Base-by-base conservation (phyloP, 2,888 invertebrate species). In the Masnerella sp. region DNA sequence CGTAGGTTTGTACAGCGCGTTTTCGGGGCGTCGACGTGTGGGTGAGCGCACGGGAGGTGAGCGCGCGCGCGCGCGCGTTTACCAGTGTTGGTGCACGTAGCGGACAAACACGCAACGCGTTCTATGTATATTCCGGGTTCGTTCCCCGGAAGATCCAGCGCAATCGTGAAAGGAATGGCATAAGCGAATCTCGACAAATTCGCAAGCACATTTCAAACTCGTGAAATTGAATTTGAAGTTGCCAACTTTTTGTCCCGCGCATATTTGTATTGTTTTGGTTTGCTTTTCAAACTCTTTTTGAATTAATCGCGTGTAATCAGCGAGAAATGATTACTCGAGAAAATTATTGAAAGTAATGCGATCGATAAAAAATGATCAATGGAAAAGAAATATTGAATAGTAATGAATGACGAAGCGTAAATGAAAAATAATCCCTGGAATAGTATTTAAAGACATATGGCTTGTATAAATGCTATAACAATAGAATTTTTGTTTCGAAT, bases 181-280 rank as follows among this genome's bases (percentile, higher is more conserved):
- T 71, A 64, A 71, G 64, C 71, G 64, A 71, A 71, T 64, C 58
- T 51, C 64, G 64, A 64, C 64, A 71, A 71, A 58, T 71, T 71
- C 71, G 43, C 64, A 52, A 58, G 58, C 71, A 43, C 71, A 64
- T 58, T 64, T 58, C 64, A 64, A 58, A 62, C 64, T 64, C 47
- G 43, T 15, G 25, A 64, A 64, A 71, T 71, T 58, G 64, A 71
- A 71, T 71, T 64, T 51, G 18, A 34, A 58, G 51, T 56, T 51
- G 64, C 28, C 54, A 38, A 61, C 52, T 69, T 52, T 69, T 59
- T 47, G 15, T 25, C 43, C 30, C 15, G n/a, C 43, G 15, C 11
- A 40, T 47, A 49, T 32, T 68, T 52, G 43, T 36, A 51, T 58
- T 59, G 68, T 58, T 67, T 64, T 11, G 9, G 5, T 5, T 25